Evolutionary conservation across 2,888 invertebrate genomes (phyloP).

Genomic region (Bimastos eiseni): DNA sequence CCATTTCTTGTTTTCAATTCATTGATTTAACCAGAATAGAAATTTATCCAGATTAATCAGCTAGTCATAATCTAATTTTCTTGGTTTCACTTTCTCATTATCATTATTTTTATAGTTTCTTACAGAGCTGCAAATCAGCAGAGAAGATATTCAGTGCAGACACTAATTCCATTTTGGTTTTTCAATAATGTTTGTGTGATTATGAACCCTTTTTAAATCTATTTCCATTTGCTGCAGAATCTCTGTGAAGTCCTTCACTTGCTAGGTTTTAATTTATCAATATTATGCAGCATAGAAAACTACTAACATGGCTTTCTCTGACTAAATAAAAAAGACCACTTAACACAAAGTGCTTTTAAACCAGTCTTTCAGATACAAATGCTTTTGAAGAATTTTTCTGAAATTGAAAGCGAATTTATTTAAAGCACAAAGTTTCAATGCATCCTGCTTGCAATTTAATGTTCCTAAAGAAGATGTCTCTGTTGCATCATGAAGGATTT

Average conservation of each 20-base stretch:
- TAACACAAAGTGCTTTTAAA: background rate
- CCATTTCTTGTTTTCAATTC: background rate
- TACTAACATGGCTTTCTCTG: too few relatives aligned
- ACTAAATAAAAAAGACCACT: background rate
- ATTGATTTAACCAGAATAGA: slow-evolving; percentile 4
- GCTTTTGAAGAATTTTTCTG: too few relatives aligned
- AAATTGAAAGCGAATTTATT: too few relatives aligned
- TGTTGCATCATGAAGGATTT: background rate
- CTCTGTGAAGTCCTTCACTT: background rate
- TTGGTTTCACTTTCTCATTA: background rate
- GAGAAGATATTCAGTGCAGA: background rate
- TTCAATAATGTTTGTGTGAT: background rate
- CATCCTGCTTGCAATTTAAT: background rate
- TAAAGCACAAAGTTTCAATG: background rate
- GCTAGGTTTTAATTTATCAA: background rate
- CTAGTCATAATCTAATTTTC: background rate
- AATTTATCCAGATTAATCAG: background rate
- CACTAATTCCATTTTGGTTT: background rate
- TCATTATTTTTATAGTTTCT: background rate
- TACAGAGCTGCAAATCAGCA: background rate
- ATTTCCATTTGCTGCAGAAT: background rate
- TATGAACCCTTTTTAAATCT: too few relatives aligned
- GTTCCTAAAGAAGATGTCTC: background rate
- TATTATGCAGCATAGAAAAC: background rate
- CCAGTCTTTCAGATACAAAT: too few relatives aligned